Evolutionary conservation across 2,888 invertebrate species (phyloP).

Genomic region (Drepanosiphum platanoidis): DNA sequence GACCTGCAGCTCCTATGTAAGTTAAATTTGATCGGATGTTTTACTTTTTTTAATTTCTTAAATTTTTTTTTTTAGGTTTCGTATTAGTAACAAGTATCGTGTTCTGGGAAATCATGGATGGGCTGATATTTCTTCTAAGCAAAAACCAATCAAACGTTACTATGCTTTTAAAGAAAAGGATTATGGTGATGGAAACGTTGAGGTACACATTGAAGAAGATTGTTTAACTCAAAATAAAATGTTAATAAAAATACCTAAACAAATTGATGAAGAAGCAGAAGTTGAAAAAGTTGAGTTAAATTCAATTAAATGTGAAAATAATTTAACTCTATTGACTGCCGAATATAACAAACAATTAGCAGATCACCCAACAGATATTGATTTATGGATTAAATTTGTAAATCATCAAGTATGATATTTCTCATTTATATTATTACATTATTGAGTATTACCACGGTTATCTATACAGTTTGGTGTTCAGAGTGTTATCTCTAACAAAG

Average conservation of each 20-base stretch:
- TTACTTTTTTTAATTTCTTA: background rate
- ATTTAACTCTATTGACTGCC: constrained; percentile 65
- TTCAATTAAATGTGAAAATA: constrained; percentile 55
- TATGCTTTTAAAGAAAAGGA: constrained; percentile 53
- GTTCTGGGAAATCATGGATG: constrained; percentile 37
- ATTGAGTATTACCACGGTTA: constrained; percentile 3
- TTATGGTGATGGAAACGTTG: constrained; percentile 29
- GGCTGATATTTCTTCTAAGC: constrained; percentile 31
- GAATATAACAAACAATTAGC: constrained; percentile 70
- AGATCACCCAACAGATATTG: constrained; percentile 70
- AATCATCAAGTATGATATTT: constrained; percentile 69
- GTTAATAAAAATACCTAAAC: constrained; percentile 21
- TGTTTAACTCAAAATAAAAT: constrained; percentile 47
- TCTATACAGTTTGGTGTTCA: background rate
- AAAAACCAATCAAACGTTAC: constrained; percentile 50
- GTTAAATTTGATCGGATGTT: constrained; percentile 46
- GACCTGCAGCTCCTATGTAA: constrained; percentile 74
- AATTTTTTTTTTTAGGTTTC: constrained; percentile 41
- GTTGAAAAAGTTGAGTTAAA: constrained; percentile 22
- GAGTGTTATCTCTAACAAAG: background rate
- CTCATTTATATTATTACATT: constrained; percentile 14
- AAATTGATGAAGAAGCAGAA: background rate
- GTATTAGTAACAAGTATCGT: constrained; percentile 44
- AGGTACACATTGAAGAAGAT: constrained; percentile 36
- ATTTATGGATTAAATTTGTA: constrained; percentile 73